Evolutionary conservation across 1,140 invertebrate genomes (phyloP).

Genomic region (Steinernema khuongi): DNA sequence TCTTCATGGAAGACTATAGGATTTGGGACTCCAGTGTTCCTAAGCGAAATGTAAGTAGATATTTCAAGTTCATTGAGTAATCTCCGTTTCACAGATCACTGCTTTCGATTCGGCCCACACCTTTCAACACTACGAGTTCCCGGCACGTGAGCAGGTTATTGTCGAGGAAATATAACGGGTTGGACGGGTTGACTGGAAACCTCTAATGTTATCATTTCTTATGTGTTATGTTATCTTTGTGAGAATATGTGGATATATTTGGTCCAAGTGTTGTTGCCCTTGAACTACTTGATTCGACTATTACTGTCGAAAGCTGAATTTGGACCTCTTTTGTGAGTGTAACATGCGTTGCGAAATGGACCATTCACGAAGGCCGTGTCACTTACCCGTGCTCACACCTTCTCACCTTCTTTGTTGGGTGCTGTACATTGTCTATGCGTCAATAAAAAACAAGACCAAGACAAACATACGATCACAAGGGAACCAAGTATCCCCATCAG

Average conservation of each 20-base stretch:
- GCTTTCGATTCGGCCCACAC: neutral
- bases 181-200: no score
- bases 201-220: no score
- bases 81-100: neutral
- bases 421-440: neutral
- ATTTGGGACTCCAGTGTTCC: neutral
- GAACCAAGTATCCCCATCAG: neutral
- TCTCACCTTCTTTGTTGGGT: neutral
- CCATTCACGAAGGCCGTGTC: neutral
- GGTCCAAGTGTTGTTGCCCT: no score
- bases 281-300: no score
- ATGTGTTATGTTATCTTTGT: no score
- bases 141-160: neutral
- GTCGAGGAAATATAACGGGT: neutral
- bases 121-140: neutral
- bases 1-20: neutral
- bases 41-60: neutral
- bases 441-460: neutral
- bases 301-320: no score
- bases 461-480: neutral
- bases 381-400: neutral
- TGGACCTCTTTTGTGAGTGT: neutral
- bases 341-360: neutral
- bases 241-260: no score
- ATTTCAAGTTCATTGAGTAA: neutral